Evolutionary conservation across 2,113 vertebrate species (phyloP), one percentile per base, ranked within the genome.

Genomic region (Mesembrinibis cayennensis): DNA sequence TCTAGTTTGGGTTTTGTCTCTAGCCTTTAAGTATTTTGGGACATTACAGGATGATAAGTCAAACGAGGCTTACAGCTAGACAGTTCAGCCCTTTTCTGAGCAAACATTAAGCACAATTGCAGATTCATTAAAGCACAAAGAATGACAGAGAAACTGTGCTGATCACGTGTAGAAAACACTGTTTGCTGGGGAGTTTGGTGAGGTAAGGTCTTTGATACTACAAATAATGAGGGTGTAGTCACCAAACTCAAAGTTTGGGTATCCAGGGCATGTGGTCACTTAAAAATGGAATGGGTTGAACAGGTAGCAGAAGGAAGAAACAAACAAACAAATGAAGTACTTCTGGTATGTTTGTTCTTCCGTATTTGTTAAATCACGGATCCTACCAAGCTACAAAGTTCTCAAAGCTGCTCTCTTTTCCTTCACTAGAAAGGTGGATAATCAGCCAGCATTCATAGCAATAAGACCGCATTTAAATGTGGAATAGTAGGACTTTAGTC

Each of bases 81-180:
- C 42, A 30, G 56, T 52, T 52, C 76, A 59, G 77, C 55, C 82
- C 63, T 82, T 65, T 69, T 76, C 50, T 80, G 80, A 95, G 96
- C 96, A 85, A 85, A 78, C 52, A 2, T 58, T 23, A 97, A 98
- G 98, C 98, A 98, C 98, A 98, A 97, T 26, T 82, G 86, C 95
- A 73, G 95, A 78, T 83, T 78, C 72, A 44, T 84, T 93, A 89
- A 98, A 98, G 98, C 98, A 98, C 98, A 98, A 97, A 90, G 94
- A 36, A 79, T 3, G 25, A 76, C 77, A 89, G 95, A 79, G 89
- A 71, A 74, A 17, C 96, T 34, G 52, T 76, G 88, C 90, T 87
- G 95, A 65, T 49, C 40, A 40, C 89, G 15, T 7, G 53, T 49
- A 90, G 94, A 71, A 65, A 76, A 76, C 85, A 67, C 63, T 71